These are phyloP conservation scores for Falco punctatus DNA, from an alignment of 2,113 vertebrate species.

Conservation along the genomic window DNA sequence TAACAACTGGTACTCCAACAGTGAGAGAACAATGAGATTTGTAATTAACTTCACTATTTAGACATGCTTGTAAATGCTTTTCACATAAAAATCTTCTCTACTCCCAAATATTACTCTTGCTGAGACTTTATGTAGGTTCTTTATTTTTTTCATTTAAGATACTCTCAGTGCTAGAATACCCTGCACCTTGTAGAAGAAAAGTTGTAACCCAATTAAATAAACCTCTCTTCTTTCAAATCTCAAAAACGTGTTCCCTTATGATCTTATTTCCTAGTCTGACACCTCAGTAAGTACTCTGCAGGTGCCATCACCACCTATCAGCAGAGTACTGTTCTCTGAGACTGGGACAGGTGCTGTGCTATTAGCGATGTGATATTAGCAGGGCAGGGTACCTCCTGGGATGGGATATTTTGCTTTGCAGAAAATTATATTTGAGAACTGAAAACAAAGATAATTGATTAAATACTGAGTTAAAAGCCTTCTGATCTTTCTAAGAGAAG, in stretches of 20 bases:
- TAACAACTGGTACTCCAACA: neutral
- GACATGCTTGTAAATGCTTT: neutral
- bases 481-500: too few species aligned
- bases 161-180: neutral
- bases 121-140: neutral
- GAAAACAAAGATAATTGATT: neutral
- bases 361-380: neutral
- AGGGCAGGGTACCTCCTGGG: neutral
- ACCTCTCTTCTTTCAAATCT: neutral
- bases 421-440: neutral
- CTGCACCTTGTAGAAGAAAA: neutral
- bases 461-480: neutral
- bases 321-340: neutral
- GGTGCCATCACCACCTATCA: constrained; percentile 20
- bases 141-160: neutral
- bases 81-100: neutral
- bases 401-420: neutral
- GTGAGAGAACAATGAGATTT: neutral
- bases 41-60: neutral
- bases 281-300: neutral
- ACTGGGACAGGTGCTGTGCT: neutral
- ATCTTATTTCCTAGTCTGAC: neutral
- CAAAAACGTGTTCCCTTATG: neutral
- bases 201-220: neutral
- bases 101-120: neutral